These are phyloP conservation scores for Eucidaris tribuloides DNA, from an alignment of 35 echinoderm and acorn worm species.

Conservation along the genomic window DNA sequence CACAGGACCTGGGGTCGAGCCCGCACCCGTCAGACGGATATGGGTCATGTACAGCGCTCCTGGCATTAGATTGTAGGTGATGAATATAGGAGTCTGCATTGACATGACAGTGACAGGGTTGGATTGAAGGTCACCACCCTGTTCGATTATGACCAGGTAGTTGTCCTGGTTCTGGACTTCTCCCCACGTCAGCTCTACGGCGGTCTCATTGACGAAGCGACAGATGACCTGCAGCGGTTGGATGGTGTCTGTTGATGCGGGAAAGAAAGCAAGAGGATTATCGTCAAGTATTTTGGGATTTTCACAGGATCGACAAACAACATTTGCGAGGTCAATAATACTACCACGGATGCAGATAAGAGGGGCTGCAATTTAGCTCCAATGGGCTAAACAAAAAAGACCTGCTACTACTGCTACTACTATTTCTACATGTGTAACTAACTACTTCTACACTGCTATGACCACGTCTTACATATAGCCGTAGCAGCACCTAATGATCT, in stretches of 20 bases:
- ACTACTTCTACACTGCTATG: too few relatives aligned
- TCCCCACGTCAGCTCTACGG: slow-evolving; percentile 17
- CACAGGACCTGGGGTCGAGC: not conserved
- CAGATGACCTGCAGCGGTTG: not conserved
- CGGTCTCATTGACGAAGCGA: not conserved
- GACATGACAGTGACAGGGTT: not conserved
- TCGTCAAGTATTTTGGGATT: too few relatives aligned
- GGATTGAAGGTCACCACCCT: not conserved
- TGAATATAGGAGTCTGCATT: not conserved
- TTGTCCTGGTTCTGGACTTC: not conserved
- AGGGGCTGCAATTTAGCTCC: too few relatives aligned
- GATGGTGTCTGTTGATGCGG: not conserved
- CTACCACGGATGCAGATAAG: too few relatives aligned
- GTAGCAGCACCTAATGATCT: too few relatives aligned
- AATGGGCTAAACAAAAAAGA: too few relatives aligned
- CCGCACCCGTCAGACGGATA: not conserved
- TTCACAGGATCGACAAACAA: too few relatives aligned
- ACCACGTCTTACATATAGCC: too few relatives aligned
- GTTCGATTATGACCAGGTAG: not conserved
- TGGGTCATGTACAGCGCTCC: not conserved
- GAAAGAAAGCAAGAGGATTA: too few relatives aligned
- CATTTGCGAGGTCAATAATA: too few relatives aligned
- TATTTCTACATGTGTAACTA: too few relatives aligned
- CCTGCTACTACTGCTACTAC: too few relatives aligned
- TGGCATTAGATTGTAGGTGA: not conserved